phyloP scores from a whole-genome alignment of 2,888 invertebrate genomes.

The Epirrhoe alternata region DNA sequence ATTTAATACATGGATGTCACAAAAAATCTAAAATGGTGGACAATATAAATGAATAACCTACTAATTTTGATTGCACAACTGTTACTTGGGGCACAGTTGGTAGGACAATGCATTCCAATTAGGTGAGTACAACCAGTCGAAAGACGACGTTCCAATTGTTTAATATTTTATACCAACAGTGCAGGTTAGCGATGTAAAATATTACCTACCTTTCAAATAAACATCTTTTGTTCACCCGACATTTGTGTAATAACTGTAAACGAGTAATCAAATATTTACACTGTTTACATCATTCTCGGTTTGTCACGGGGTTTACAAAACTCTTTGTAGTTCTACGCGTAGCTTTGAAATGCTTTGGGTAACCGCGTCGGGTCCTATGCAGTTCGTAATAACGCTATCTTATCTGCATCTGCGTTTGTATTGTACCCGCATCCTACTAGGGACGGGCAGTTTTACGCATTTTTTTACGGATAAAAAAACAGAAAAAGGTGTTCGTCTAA shows the following conservation, averaged over 20 bases:
- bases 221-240: slow-evolving; percentile 21
- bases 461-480: slow-evolving; percentile 1
- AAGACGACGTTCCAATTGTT: slow-evolving; percentile 11
- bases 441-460: background rate
- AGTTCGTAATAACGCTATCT: slow-evolving; percentile 36
- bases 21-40: slow-evolving; percentile 11
- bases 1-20: background rate
- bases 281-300: slow-evolving; percentile 14
- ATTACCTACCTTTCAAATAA: background rate
- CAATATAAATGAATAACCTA: slow-evolving; percentile 48
- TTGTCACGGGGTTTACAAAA: slow-evolving; percentile 17
- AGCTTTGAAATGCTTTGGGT: slow-evolving; percentile 13
- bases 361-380: slow-evolving; percentile 31
- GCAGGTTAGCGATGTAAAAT: background rate
- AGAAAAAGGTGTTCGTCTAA: background rate
- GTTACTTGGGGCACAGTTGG: slow-evolving; percentile 38
- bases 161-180: too few species aligned
- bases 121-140: slow-evolving; percentile 25
- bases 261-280: slow-evolving; percentile 26
- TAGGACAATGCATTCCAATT: slow-evolving; percentile 40
- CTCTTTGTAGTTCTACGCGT: slow-evolving; percentile 4
- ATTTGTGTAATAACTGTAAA: slow-evolving; percentile 16
- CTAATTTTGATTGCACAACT: slow-evolving; percentile 64
- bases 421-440: slow-evolving; percentile 29
- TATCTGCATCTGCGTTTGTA: slow-evolving; percentile 37